phyloP scores from a whole-genome alignment of 1,140 invertebrate species.

The Leptinotarsa lineolata region DNA sequence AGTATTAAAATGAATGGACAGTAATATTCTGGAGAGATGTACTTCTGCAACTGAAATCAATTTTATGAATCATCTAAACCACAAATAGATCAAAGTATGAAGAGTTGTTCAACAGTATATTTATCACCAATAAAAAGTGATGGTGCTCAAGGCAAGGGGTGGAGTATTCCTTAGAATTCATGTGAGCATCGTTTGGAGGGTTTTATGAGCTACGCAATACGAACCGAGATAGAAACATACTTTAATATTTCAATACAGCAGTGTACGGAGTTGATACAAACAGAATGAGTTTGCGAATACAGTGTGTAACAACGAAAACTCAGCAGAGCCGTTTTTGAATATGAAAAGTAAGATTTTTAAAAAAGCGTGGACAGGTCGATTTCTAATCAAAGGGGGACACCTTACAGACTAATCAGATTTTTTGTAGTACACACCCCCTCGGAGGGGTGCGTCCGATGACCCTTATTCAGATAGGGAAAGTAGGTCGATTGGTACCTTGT shows the following conservation, averaged over 20 bases:
- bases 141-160: background rate
- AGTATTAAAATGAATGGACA: background rate
- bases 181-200: background rate
- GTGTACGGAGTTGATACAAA: no score
- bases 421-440: no score
- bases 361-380: no score
- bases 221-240: background rate
- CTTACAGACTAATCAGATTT: no score
- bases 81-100: background rate
- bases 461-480: no score
- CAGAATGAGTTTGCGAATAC: no score
- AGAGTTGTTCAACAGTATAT: background rate
- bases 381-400: no score
- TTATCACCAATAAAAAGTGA: background rate
- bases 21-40: background rate
- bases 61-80: background rate
- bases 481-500: no score
- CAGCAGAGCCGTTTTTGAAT: no score
- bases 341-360: no score
- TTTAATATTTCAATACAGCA: background rate
- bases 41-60: background rate
- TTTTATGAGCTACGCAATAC: slow-evolving; percentile 2
- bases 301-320: no score
- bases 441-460: no score
- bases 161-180: background rate